These are phyloP conservation scores for Carposina sasakii DNA, from an alignment of 1,140 invertebrate species.

Conservation along the genomic window DNA sequence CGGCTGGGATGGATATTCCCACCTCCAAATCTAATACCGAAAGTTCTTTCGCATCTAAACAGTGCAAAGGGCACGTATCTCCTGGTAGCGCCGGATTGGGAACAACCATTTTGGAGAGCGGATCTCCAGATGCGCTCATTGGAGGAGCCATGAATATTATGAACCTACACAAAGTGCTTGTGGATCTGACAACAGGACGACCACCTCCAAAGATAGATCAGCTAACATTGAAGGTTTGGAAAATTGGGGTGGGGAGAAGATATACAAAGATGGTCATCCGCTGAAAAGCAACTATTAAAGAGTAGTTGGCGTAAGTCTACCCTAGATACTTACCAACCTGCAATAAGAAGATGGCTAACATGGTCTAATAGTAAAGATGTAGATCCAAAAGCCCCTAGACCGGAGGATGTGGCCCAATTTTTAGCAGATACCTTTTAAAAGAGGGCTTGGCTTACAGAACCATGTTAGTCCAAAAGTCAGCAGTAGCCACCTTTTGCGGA, in stretches of 20 bases:
- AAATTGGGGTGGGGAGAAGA: conserved; percentile 17
- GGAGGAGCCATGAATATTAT: conserved; percentile 18
- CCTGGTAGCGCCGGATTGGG: conserved; percentile 28
- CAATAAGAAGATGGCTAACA: too few relatives aligned
- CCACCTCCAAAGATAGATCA: conserved; percentile 7
- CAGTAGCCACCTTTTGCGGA: too few relatives aligned
- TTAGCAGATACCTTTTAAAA: too few relatives aligned
- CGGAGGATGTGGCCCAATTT: too few relatives aligned
- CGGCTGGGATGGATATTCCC: conserved; percentile 31
- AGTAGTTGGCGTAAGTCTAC: too few relatives aligned
- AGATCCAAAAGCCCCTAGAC: too few relatives aligned
- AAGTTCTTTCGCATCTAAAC: conserved; percentile 29
- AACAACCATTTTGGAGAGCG: conserved; percentile 28
- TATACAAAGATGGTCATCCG: not conserved
- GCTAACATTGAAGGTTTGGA: conserved; percentile 24
- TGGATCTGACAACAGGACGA: conserved; percentile 14
- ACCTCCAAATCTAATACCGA: conserved; percentile 28
- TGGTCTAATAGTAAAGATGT: too few relatives aligned
- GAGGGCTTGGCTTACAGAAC: too few relatives aligned
- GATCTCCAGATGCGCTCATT: conserved; percentile 20
- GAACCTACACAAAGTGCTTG: conserved; percentile 16
- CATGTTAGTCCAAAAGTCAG: too few relatives aligned
- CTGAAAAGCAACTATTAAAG: too few relatives aligned
- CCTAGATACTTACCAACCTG: too few relatives aligned
- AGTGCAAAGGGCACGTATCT: conserved; percentile 8